phyloP scores from a whole-genome alignment of 2,797 vertebrate species.

The Ctenopoma kingsleyae region DNA sequence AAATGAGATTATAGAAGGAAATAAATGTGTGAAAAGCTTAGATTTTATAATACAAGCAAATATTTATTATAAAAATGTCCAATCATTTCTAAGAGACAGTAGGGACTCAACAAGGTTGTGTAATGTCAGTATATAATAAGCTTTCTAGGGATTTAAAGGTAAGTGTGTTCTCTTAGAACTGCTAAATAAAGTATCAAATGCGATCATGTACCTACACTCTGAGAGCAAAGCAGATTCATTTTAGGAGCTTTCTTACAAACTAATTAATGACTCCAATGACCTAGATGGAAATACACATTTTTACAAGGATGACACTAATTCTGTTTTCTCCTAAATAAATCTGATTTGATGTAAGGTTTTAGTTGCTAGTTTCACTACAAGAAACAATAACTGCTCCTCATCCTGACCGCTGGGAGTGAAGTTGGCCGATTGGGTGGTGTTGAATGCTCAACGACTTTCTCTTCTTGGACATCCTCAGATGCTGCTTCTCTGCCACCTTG shows the following conservation, averaged over 20 bases:
- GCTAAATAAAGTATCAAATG: background rate
- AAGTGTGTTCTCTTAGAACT: too few species aligned
- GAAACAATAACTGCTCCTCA: background rate
- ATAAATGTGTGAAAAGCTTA: background rate
- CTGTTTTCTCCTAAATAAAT: background rate
- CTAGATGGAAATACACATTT: background rate
- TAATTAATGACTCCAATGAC: too few species aligned
- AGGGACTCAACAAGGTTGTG: too few species aligned
- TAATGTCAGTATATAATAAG: background rate
- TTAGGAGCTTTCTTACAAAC: background rate
- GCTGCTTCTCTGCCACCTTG: background rate
- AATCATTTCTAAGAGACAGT: background rate
- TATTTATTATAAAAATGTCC: too few species aligned
- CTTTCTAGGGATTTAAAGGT: background rate
- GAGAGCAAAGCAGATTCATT: background rate
- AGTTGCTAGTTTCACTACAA: background rate
- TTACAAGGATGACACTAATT: background rate
- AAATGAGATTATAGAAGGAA: background rate
- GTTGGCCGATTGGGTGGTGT: constrained; percentile 65
- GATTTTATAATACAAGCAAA: background rate
- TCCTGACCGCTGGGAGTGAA: constrained; percentile 75
- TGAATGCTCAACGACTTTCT: constrained; percentile 29
- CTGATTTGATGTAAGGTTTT: background rate
- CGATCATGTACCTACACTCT: background rate
- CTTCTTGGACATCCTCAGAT: constrained; percentile 16